These are phyloP conservation scores for Xenopus petersii DNA, from an alignment of 2,797 vertebrate species.

Conservation along the genomic window DNA sequence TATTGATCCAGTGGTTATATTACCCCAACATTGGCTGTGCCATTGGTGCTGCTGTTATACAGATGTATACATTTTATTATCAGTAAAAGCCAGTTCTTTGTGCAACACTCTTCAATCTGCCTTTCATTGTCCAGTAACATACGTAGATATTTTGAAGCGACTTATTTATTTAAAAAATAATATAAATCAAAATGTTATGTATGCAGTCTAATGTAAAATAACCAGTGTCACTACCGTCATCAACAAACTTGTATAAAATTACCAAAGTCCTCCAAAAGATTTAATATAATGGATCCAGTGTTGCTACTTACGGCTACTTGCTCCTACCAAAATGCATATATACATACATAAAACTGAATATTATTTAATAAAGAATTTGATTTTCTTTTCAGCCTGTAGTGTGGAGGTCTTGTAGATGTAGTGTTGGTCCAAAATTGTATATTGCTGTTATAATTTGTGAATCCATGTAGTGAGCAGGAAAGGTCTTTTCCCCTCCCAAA, in stretches of 20 bases:
- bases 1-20: background rate
- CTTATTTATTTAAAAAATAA: background rate
- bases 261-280: background rate
- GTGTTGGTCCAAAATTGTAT: constrained; percentile 10
- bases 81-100: background rate
- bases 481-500: background rate
- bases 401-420: constrained; percentile 50
- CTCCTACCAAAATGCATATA: constrained; percentile 62
- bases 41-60: background rate
- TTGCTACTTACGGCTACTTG: constrained; percentile 59
- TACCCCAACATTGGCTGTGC: background rate
- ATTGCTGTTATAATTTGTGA: background rate
- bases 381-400: constrained; percentile 50
- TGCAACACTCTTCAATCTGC: background rate
- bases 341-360: constrained; percentile 56
- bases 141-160: background rate
- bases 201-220: no score
- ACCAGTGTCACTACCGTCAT: no score
- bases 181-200: no score
- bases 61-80: background rate
- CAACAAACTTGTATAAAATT: background rate
- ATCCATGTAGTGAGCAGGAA: background rate
- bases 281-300: constrained; percentile 46
- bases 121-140: background rate
- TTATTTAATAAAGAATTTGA: constrained; percentile 42